phyloP scores from a whole-genome alignment of 2,888 invertebrate species.

The Rhamphomyia laevipes region DNA sequence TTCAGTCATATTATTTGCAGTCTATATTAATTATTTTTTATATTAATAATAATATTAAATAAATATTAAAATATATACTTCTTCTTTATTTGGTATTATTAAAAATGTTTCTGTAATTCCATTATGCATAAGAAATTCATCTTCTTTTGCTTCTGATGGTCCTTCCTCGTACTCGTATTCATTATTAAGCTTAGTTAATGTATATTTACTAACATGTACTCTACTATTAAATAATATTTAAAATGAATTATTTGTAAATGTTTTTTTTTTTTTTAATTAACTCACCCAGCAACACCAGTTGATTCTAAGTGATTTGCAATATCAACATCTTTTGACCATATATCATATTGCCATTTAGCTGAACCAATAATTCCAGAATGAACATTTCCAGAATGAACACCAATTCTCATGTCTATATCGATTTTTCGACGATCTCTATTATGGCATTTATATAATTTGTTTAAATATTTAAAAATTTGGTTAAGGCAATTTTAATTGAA shows the following conservation, averaged over 20 bases:
- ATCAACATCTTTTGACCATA: slow-evolving; percentile 89
- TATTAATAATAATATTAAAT: no score
- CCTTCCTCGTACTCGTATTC: slow-evolving; percentile 61
- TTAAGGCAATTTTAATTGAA: no score
- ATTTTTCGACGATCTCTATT: slow-evolving; percentile 59
- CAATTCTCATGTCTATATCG: slow-evolving; percentile 91
- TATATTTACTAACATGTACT: slow-evolving; percentile 76
- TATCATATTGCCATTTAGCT: slow-evolving; percentile 92
- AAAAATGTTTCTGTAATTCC: slow-evolving; percentile 65
- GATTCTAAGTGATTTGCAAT: slow-evolving; percentile 94
- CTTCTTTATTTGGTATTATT: slow-evolving; percentile 48
- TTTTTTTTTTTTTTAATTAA: neutral
- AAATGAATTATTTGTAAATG: neutral
- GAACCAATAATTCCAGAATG: slow-evolving; percentile 85
- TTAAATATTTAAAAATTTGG: no score
- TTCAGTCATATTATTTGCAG: no score
- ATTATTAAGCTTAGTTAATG: slow-evolving; percentile 55
- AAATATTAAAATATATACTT: slow-evolving; percentile 27
- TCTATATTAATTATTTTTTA: no score
- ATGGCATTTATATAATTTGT: slow-evolving; percentile 1
- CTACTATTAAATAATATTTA: slow-evolving; percentile 41
- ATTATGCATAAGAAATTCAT: slow-evolving; percentile 57
- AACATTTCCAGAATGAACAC: slow-evolving; percentile 85
- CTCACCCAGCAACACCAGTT: slow-evolving; percentile 73
- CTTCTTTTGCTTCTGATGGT: slow-evolving; percentile 54